Evolutionary conservation across 2,888 invertebrate genomes (phyloP).

Genomic region (Melanchra persicariae): DNA sequence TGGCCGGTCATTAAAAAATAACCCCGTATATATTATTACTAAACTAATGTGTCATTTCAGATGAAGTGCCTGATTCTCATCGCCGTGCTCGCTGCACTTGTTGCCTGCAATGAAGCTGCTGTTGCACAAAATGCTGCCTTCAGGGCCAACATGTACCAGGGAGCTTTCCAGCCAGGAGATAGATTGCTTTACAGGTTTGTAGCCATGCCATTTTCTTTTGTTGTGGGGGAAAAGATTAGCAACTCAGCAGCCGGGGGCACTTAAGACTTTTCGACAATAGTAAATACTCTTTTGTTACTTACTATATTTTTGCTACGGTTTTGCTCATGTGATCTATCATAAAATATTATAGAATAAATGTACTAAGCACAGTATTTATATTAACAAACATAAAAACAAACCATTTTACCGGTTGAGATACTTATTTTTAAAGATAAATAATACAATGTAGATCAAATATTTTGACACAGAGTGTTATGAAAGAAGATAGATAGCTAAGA

Average conservation of each 20-base stretch:
- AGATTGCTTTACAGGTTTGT: slow-evolving; percentile 48
- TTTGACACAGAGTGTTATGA: no score
- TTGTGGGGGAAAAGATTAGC: not conserved
- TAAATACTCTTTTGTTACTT: not conserved
- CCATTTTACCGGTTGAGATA: no score
- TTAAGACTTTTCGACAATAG: not conserved
- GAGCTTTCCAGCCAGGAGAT: slow-evolving; percentile 20
- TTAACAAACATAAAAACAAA: no score
- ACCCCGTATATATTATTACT: no score
- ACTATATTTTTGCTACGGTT: no score
- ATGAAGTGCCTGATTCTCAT: slow-evolving; percentile 38
- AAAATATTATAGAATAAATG: no score
- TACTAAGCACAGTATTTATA: no score
- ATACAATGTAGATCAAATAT: no score
- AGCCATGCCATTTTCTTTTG: not conserved
- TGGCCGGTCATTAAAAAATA: no score
- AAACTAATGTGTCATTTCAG: slow-evolving; percentile 14
- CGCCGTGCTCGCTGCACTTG: slow-evolving; percentile 23
- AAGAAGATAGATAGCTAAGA: no score
- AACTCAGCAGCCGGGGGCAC: not conserved
- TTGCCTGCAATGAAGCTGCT: slow-evolving; percentile 28
- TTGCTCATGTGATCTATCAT: no score
- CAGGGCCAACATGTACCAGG: slow-evolving; percentile 42
- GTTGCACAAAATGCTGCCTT: not conserved
- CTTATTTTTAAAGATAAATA: no score